Evolutionary conservation across 2,888 invertebrate genomes (phyloP), one percentile per base, ranked within the genome.

Genomic region (Dichetophora obliterata): DNA sequence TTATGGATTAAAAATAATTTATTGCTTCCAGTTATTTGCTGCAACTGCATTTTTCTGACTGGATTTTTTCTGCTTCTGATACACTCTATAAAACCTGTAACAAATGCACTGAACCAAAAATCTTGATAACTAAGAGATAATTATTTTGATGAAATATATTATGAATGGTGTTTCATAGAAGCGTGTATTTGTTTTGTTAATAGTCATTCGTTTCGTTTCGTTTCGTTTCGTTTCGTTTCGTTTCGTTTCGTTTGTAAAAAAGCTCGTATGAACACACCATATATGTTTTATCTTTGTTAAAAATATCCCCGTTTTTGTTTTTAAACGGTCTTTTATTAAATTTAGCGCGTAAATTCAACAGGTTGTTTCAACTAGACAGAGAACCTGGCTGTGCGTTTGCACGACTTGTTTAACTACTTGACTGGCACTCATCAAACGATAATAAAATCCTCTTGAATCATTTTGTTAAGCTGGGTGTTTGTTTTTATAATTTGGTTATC

Each of bases 1-100:
- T 57, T 71, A 71, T 76, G 71, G 65, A 57, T 71, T 71, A 16
- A 37, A 50, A 31, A 71, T 76, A 57, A 76, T 65, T 76, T 76
- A 76, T 76, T 76, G 52, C 76, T 71, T 63, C 71, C 54, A 71
- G 71, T 65, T 76, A 50, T 65, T 50, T 31, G 24, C 31, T 24
- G 66, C 65, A 54, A 71, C 57, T 71, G 75, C 75, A 76, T 70
- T 61, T 75, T 68, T 73, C 37, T 65, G 16, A 6, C 16, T 65
- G 11, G 22, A 2, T 11, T 11, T 14, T 43, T 24, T 59, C 9
- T 59, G 57, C 24, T 59, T 59, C 14, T 14, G 57, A 22, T 27
- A 24, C 57, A 59, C 9, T 59, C 24, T 43, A 43, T 43, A 43
- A 43, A 43, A 43, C 1, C 11, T 11, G 11, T 14, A 11, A 43